Conservation (phyloP, 1,140 invertebrate species). For the Drosophila takahashii region DNA sequence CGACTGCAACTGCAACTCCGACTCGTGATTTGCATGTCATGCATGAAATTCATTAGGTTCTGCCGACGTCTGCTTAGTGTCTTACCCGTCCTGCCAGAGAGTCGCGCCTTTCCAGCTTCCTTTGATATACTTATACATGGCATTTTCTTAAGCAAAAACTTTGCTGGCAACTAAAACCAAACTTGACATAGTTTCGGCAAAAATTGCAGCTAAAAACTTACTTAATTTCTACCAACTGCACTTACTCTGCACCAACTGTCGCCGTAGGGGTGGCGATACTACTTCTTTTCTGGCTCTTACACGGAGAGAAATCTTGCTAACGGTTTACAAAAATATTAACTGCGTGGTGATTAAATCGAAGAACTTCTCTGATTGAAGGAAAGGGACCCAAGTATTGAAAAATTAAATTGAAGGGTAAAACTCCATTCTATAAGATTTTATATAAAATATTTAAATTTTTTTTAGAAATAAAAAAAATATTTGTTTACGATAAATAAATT, state of each 20-base stretch:
- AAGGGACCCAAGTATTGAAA: too few species aligned
- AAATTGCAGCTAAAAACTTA: slow-evolving; percentile 83
- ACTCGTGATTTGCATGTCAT: slow-evolving; percentile 68
- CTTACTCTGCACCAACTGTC: slow-evolving; percentile 74
- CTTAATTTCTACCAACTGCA: slow-evolving; percentile 82
- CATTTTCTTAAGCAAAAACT: slow-evolving; percentile 79
- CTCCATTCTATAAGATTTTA: too few species aligned
- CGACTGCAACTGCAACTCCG: slow-evolving; percentile 62
- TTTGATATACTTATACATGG: slow-evolving; percentile 73
- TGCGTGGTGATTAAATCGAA: too few species aligned
- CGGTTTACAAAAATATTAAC: neutral
- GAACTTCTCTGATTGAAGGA: too few species aligned
- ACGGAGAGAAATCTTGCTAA: neutral
- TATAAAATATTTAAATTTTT: too few species aligned
- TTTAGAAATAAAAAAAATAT: too few species aligned
- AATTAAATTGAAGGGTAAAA: too few species aligned
- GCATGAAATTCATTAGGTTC: slow-evolving; percentile 81
- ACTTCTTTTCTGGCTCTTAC: slow-evolving; percentile 1
- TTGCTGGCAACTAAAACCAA: slow-evolving; percentile 82
- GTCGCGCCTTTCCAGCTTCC: slow-evolving; percentile 32
- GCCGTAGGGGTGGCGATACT: slow-evolving; percentile 12
- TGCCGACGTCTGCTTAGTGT: slow-evolving; percentile 60
- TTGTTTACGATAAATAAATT: too few species aligned
- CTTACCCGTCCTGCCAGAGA: slow-evolving; percentile 12
- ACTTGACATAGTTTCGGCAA: slow-evolving; percentile 81